Conservation (phyloP, 2,113 vertebrate species). For the Vimba vimba region DNA sequence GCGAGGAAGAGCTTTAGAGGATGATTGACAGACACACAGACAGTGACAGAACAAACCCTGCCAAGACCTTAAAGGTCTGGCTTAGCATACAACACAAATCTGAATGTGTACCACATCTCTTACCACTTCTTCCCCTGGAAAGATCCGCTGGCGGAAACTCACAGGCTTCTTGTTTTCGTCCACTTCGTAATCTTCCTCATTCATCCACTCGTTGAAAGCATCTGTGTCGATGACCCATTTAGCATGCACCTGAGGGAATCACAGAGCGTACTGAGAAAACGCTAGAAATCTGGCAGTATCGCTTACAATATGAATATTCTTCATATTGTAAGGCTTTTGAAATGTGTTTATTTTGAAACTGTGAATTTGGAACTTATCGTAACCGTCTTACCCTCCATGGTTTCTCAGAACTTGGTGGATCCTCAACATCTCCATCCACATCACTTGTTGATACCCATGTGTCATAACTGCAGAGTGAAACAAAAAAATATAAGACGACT, state of each 20-base stretch:
- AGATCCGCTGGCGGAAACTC: constrained; percentile 88
- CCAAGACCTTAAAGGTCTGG: constrained; percentile 6
- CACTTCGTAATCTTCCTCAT: constrained; percentile 96
- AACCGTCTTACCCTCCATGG: constrained; percentile 87
- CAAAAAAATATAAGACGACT: background rate
- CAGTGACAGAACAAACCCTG: constrained; percentile 34
- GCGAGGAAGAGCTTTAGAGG: constrained; percentile 67
- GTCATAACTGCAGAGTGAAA: constrained; percentile 82
- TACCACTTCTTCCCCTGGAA: constrained; percentile 94
- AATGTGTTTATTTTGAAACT: background rate
- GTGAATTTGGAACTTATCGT: background rate
- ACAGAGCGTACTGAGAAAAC: background rate
- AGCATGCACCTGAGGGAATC: constrained; percentile 84
- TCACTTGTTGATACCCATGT: constrained; percentile 92
- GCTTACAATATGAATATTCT: background rate
- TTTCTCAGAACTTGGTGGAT: constrained; percentile 88
- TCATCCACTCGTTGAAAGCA: constrained; percentile 98
- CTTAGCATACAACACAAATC: background rate
- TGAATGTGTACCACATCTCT: background rate
- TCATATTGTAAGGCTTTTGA: background rate
- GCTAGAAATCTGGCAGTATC: background rate
- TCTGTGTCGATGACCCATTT: constrained; percentile 96
- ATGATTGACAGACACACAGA: constrained; percentile 61
- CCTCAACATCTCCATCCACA: constrained; percentile 91
- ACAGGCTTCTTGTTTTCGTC: constrained; percentile 92